A percentile compares a stretch with the other conserved stretches of the same genome.
Evolutionary conservation across 2,888 invertebrate genomes (phyloP).

Genomic region (Metacarcinus magister): DNA sequence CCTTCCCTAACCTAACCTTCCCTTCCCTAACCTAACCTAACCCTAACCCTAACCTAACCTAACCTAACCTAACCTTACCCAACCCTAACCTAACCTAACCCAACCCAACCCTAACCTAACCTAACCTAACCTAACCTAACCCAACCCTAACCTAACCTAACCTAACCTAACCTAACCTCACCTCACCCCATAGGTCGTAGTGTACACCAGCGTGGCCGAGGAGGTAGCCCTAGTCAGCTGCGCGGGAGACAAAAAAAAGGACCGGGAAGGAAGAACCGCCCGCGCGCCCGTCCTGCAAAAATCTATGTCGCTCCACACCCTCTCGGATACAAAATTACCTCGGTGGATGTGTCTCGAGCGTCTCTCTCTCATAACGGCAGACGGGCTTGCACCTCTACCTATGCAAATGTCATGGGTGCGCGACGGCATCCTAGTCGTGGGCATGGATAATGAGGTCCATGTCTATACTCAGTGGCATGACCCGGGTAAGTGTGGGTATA

Average conservation of each 20-base stretch:
- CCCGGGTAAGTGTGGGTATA: constrained; percentile 53
- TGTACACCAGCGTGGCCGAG: constrained; percentile 76
- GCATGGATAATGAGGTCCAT: constrained; percentile 99
- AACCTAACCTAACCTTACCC: background rate
- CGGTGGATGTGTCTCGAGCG: constrained; percentile 96
- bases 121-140: background rate
- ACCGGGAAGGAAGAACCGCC: constrained; percentile 89
- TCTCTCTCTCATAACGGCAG: constrained; percentile 95
- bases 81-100: background rate
- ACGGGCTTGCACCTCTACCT: constrained; percentile 97
- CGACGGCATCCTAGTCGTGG: constrained; percentile 98
- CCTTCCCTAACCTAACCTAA: no score
- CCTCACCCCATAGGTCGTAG: constrained; percentile 47
- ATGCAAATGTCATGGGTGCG: constrained; percentile 99
- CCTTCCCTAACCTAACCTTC: background rate
- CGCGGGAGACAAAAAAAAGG: constrained; percentile 92
- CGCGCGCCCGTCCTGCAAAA: constrained; percentile 94
- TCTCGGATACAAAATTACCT: constrained; percentile 76
- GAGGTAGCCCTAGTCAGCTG: constrained; percentile 87
- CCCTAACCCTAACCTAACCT: background rate
- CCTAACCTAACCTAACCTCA: background rate
- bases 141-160: background rate
- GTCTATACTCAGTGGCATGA: constrained; percentile 97
- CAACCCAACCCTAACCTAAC: background rate
- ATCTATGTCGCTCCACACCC: constrained; percentile 89